Percentiles rank a stretch among this genome's conserved stretches.
phyloP scores from a whole-genome alignment of 2,888 invertebrate species.

The Synergus itoensis region DNA sequence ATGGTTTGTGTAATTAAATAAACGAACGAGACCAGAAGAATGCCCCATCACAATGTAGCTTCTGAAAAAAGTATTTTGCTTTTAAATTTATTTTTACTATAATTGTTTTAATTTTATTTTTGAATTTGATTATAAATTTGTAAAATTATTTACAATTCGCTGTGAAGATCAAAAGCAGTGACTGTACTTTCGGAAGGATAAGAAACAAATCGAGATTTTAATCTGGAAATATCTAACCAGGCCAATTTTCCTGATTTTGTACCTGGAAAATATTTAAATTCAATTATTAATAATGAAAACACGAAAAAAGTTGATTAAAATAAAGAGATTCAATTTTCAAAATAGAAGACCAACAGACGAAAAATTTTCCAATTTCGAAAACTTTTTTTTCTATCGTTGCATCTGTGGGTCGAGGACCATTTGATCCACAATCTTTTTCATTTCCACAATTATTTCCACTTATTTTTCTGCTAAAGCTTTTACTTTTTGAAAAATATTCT shows the following conservation, averaged over 20 bases:
- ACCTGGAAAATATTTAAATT: constrained; percentile 53
- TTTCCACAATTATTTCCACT: neutral
- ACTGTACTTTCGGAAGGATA: constrained; percentile 49
- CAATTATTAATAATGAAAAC: neutral
- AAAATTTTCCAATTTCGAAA: constrained; percentile 80
- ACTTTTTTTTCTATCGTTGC: constrained; percentile 78
- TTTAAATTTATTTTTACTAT: neutral
- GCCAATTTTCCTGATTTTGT: constrained; percentile 59
- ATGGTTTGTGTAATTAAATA: constrained; percentile 61
- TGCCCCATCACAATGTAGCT: constrained; percentile 63
- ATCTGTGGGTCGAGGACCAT: constrained; percentile 67
- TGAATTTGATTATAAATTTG: neutral
- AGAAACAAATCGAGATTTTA: constrained; percentile 58
- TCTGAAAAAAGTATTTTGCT: constrained; percentile 52
- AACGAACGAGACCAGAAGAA: constrained; percentile 52
- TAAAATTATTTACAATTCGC: constrained; percentile 59
- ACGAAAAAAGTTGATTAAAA: neutral
- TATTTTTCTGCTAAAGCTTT: neutral
- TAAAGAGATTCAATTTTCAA: neutral
- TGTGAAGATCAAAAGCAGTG: constrained; percentile 63
- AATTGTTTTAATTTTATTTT: neutral
- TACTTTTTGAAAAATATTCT: constrained; percentile 48
- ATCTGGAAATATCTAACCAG: constrained; percentile 58
- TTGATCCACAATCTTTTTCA: neutral
- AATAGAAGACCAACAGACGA: constrained; percentile 79